A percentile compares a stretch with the other conserved stretches of the same genome.
These are phyloP conservation scores for Epinephelus lanceolatus DNA, from an alignment of 2,113 vertebrate genomes.

Conservation along the genomic window DNA sequence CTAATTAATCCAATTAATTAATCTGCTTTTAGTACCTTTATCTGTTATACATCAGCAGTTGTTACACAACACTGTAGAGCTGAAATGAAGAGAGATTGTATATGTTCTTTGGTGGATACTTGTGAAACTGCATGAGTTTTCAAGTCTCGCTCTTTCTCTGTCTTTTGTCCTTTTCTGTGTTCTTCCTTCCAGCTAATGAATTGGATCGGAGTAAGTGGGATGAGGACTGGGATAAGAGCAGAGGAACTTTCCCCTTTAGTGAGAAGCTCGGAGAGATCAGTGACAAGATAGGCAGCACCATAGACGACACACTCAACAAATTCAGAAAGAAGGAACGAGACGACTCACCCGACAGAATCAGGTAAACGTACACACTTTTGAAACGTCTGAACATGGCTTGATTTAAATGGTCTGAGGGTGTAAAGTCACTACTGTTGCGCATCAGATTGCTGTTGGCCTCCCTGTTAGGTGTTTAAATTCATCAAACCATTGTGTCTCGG, in stretches of 20 bases:
- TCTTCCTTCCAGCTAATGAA: constrained; percentile 77
- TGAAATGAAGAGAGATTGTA: not conserved
- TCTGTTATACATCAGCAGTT: not conserved
- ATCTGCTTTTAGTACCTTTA: not conserved
- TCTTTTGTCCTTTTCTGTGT: not conserved
- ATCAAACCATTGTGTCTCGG: not conserved
- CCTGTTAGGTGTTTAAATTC: not conserved
- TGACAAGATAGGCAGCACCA: constrained; percentile 97
- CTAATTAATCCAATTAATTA: not conserved
- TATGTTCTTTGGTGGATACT: not conserved
- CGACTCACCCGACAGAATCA: constrained; percentile 94
- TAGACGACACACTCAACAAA: constrained; percentile 98
- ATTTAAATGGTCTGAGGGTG: not conserved
- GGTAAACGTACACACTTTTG: constrained; percentile 78
- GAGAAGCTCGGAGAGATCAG: constrained; percentile 97
- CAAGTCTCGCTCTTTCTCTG: not conserved
- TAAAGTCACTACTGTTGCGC: not conserved
- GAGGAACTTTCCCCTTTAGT: constrained; percentile 94
- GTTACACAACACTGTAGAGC: not conserved
- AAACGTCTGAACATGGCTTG: not conserved
- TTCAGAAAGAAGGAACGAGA: constrained; percentile 97
- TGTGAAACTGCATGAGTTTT: not conserved
- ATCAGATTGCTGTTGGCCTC: not conserved
- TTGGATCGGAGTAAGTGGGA: constrained; percentile 94
- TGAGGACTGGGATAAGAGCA: constrained; percentile 97